These are phyloP conservation scores for Polylopha cassiicola DNA, from an alignment of 2,888 invertebrate species.

Conservation along the genomic window DNA sequence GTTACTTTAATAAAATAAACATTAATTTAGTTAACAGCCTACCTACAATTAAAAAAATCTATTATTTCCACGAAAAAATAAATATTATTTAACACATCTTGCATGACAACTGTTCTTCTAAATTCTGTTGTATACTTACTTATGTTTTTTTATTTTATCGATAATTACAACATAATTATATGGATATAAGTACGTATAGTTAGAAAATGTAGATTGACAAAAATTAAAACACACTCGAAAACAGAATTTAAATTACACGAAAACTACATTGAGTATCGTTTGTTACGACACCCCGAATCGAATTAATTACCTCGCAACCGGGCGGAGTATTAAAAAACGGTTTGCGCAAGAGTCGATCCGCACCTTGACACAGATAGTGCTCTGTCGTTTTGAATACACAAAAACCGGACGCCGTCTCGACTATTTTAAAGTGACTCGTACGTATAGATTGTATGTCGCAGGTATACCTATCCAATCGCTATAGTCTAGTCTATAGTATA, in stretches of 20 bases:
- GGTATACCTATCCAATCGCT: no score
- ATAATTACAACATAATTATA: no score
- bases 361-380: slow-evolving; percentile 74
- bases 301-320: slow-evolving; percentile 76
- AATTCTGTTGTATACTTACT: no score
- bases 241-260: slow-evolving; percentile 44
- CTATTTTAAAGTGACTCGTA: slow-evolving; percentile 43
- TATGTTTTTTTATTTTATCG: no score
- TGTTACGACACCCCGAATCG: slow-evolving; percentile 72
- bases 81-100: no score
- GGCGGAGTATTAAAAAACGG: slow-evolving; percentile 72
- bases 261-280: slow-evolving; percentile 61
- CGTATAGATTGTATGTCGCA: slow-evolving; percentile 1
- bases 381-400: slow-evolving; percentile 76
- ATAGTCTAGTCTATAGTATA: no score
- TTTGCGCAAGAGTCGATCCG: slow-evolving; percentile 74
- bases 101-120: no score
- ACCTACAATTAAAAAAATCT: no score
- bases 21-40: no score
- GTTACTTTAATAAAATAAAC: no score
- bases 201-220: slow-evolving; percentile 29
- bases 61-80: no score
- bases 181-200: no score
- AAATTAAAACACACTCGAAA: slow-evolving; percentile 33
- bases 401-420: slow-evolving; percentile 73